These are phyloP conservation scores for Tarsius wallacei DNA, from an alignment of 2,797 vertebrate species.

Conservation along the genomic window DNA sequence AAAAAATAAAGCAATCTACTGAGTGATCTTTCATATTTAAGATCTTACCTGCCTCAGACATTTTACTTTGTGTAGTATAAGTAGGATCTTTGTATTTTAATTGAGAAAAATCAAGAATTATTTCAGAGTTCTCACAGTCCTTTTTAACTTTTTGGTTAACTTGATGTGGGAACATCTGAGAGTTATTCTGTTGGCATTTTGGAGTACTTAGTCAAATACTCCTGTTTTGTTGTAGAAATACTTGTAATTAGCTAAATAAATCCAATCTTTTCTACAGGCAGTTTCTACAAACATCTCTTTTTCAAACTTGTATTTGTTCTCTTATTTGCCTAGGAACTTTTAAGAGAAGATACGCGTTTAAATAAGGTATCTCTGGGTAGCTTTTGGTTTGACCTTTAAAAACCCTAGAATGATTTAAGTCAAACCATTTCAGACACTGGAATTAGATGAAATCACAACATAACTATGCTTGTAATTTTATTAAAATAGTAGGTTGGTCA, in stretches of 20 bases:
- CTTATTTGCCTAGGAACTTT: constrained; percentile 49
- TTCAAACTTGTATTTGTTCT: background rate
- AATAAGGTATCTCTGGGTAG: constrained; percentile 60
- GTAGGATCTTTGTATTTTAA: constrained; percentile 13
- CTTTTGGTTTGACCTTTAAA: constrained; percentile 76
- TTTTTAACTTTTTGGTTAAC: background rate
- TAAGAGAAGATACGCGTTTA: constrained; percentile 59
- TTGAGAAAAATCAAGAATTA: constrained; percentile 16
- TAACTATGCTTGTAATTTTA: constrained; percentile 74
- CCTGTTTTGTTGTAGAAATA: constrained; percentile 21
- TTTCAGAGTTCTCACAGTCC: background rate
- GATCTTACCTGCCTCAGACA: background rate
- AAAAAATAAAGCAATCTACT: constrained; percentile 29
- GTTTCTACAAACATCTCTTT: background rate
- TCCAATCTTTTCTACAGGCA: background rate
- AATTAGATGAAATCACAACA: constrained; percentile 75
- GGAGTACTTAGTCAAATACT: background rate
- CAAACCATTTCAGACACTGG: constrained; percentile 78
- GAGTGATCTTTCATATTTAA: background rate
- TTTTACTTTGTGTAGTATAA: background rate
- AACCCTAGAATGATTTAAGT: constrained; percentile 74
- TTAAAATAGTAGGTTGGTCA: constrained; percentile 76
- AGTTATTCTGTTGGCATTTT: background rate
- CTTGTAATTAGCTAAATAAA: background rate
- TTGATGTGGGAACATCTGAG: background rate